These are phyloP conservation scores for Epicauta chinensis DNA, from an alignment of 1,140 invertebrate genomes.

Conservation along the genomic window DNA sequence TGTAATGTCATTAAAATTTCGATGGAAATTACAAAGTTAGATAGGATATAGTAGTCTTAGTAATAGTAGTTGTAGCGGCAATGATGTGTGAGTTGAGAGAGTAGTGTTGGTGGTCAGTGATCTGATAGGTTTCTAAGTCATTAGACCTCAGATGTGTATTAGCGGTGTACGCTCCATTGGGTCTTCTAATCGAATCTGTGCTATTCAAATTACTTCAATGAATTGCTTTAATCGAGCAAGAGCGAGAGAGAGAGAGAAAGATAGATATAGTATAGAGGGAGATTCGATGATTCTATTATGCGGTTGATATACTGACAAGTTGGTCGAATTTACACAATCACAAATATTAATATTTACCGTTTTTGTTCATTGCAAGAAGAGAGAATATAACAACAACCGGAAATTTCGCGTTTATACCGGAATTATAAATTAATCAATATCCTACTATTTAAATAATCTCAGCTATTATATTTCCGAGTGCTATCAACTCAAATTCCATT, in stretches of 20 bases:
- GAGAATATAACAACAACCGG: constrained; percentile 4
- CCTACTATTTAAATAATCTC: constrained; percentile 8
- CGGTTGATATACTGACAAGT: too few species aligned
- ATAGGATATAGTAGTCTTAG: neutral
- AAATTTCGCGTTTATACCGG: constrained; percentile 9
- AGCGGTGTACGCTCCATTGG: constrained; percentile 17
- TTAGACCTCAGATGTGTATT: constrained; percentile 19
- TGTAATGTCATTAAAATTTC: too few species aligned
- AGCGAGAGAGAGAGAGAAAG: too few species aligned
- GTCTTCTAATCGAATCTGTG: constrained; percentile 20
- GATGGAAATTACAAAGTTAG: too few species aligned
- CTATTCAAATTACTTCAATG: constrained; percentile 23
- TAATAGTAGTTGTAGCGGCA: constrained; percentile 1
- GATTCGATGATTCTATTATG: too few species aligned
- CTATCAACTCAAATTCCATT: too few species aligned
- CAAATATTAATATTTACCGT: too few species aligned
- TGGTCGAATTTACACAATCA: too few species aligned
- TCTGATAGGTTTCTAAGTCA: constrained; percentile 21
- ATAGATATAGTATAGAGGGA: too few species aligned
- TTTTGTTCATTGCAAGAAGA: too few species aligned
- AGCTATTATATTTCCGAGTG: constrained; percentile 6
- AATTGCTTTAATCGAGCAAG: constrained; percentile 13
- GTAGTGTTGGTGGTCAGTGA: constrained; percentile 9
- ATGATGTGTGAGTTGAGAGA: neutral
- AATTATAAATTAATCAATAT: constrained; percentile 11